These are phyloP conservation scores for Charanyca ferruginea DNA, from an alignment of 2,888 invertebrate genomes.

Conservation along the genomic window DNA sequence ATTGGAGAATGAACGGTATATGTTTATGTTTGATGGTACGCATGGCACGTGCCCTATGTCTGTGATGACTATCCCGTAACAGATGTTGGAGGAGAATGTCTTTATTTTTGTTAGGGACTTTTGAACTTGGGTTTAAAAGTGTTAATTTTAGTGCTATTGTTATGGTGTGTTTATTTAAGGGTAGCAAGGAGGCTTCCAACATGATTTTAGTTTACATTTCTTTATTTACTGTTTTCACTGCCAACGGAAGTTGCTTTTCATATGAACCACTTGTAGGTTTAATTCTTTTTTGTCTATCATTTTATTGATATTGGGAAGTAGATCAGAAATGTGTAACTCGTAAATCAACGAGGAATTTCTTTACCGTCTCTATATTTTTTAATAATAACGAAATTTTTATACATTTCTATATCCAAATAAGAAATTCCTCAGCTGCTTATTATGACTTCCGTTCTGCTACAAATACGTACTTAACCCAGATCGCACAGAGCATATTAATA, in stretches of 20 bases:
- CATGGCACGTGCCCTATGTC: slow-evolving; percentile 83
- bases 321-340: background rate
- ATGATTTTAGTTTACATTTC: background rate
- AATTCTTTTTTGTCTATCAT: background rate
- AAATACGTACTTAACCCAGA: slow-evolving; percentile 42
- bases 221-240: background rate
- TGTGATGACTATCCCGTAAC: slow-evolving; percentile 78
- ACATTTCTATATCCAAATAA: slow-evolving; percentile 4
- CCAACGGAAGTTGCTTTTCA: background rate
- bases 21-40: slow-evolving; percentile 79
- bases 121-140: slow-evolving; percentile 34
- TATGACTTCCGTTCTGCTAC: slow-evolving; percentile 26
- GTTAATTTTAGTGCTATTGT: slow-evolving; percentile 52
- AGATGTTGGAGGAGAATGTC: slow-evolving; percentile 75
- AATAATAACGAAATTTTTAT: background rate
- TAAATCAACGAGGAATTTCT: background rate
- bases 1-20: slow-evolving; percentile 73
- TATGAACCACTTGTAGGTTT: background rate
- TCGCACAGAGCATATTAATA: slow-evolving; percentile 29
- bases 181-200: background rate
- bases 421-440: slow-evolving; percentile 9
- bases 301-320: background rate
- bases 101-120: slow-evolving; percentile 67
- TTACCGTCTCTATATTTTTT: background rate
- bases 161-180: slow-evolving; percentile 24